Percentiles rank a stretch among this genome's conserved stretches.
These are phyloP conservation scores for Bombus pyrosoma DNA, from an alignment of 1,140 invertebrate genomes.

Conservation along the genomic window DNA sequence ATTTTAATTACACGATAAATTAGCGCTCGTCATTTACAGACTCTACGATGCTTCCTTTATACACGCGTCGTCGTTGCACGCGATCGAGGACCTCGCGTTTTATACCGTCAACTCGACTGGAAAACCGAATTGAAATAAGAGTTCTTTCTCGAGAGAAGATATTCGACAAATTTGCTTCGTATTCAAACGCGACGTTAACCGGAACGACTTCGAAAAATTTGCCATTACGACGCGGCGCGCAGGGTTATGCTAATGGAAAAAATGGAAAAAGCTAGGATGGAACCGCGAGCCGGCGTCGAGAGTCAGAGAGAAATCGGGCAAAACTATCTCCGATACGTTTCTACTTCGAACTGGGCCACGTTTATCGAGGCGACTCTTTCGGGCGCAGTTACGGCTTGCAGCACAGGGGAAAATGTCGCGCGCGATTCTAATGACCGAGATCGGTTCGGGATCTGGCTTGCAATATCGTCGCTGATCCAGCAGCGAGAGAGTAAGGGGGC, in stretches of 20 bases:
- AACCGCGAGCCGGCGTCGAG: not conserved
- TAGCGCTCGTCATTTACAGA: slow-evolving; percentile 66
- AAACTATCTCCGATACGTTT: slow-evolving; percentile 5
- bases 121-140: not conserved
- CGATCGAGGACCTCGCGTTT: slow-evolving; percentile 40
- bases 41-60: slow-evolving; percentile 58
- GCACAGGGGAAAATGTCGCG: not conserved
- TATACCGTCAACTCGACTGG: too few relatives aligned
- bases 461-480: slow-evolving; percentile 42
- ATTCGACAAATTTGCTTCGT: not conserved
- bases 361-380: not conserved
- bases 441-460: not conserved
- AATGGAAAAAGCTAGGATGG: not conserved
- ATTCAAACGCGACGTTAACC: not conserved
- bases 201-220: not conserved
- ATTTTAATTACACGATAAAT: slow-evolving; percentile 62
- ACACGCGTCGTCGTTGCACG: slow-evolving; percentile 31
- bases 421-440: slow-evolving; percentile 36
- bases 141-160: not conserved
- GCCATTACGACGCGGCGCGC: not conserved
- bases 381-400: not conserved
- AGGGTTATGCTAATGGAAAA: too few relatives aligned
- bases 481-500: not conserved
- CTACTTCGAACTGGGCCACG: not conserved
- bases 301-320: not conserved